A percentile compares a stretch with the other conserved stretches of the same genome.
phyloP scores from a whole-genome alignment of 2,888 invertebrate species.

The Drosophila eohydei region DNA sequence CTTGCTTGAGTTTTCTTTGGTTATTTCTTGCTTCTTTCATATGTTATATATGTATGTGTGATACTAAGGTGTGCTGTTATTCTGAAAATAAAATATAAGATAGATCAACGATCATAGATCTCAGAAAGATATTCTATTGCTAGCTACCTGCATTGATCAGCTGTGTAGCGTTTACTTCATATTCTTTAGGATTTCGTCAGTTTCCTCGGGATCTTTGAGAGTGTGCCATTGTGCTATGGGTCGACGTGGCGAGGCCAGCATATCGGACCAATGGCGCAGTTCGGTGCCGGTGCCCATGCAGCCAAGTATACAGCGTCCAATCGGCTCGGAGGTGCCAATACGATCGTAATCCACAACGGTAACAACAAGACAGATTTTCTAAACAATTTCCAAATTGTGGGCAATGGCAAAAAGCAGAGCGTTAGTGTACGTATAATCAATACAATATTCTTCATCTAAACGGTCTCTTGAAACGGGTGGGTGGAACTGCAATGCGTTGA shows the following conservation, averaged over 20 bases:
- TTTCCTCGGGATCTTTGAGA: slow-evolving; percentile 97
- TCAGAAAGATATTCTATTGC: background rate
- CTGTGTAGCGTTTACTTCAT: slow-evolving; percentile 81
- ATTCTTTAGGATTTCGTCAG: slow-evolving; percentile 84
- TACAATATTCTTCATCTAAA: slow-evolving; percentile 10
- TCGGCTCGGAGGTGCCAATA: slow-evolving; percentile 99
- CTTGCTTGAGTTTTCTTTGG: slow-evolving; percentile 71
- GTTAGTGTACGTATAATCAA: slow-evolving; percentile 48
- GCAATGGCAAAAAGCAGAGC: slow-evolving; percentile 33
- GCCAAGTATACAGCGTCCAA: slow-evolving; percentile 98
- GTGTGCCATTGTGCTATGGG: slow-evolving; percentile 99
- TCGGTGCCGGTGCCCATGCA: slow-evolving; percentile 99
- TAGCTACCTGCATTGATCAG: slow-evolving; percentile 57
- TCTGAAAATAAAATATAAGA: slow-evolving; percentile 10
- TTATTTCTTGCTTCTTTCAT: slow-evolving; percentile 39
- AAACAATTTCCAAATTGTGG: slow-evolving; percentile 47
- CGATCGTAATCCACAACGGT: slow-evolving; percentile 99
- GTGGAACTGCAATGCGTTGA: slow-evolving; percentile 45
- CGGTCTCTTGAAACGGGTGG: slow-evolving; percentile 38
- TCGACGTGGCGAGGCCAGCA: slow-evolving; percentile 99
- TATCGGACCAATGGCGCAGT: slow-evolving; percentile 99
- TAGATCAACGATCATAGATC: background rate
- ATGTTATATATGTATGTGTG: slow-evolving; percentile 39
- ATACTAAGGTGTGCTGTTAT: slow-evolving; percentile 64
- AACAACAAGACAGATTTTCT: slow-evolving; percentile 99